Evolutionary conservation across 2,113 vertebrate species (phyloP).

Genomic region (Burhinus oedicnemus): DNA sequence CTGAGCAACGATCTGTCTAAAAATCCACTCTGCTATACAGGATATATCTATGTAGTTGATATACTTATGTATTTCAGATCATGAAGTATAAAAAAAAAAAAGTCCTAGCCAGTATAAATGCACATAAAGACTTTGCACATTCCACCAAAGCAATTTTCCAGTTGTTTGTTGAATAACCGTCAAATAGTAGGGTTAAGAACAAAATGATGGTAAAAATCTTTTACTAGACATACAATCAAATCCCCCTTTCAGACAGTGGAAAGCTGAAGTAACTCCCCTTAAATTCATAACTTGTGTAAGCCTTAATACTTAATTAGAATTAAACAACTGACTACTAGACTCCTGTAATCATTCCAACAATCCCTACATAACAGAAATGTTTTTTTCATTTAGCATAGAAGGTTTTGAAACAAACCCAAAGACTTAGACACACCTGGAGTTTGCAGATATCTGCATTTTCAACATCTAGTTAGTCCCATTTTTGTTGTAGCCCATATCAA

Average conservation of each 20-base stretch:
- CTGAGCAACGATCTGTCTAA: background rate
- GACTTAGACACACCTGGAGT: background rate
- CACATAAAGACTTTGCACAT: background rate
- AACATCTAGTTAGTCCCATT: background rate
- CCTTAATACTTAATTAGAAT: background rate
- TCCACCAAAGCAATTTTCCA: background rate
- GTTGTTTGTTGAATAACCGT: background rate
- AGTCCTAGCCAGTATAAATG: background rate
- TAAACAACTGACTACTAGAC: background rate
- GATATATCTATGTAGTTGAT: background rate
- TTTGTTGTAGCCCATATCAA: background rate
- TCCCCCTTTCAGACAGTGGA: background rate
- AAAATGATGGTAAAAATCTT: background rate
- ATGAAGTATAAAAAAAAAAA: background rate
- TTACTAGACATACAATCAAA: background rate
- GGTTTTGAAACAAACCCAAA: background rate
- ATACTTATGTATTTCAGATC: background rate
- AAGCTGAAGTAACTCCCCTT: background rate
- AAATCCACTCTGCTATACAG: background rate
- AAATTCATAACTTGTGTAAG: background rate
- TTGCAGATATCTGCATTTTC: background rate
- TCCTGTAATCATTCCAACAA: background rate
- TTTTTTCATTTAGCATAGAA: background rate
- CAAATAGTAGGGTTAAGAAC: background rate
- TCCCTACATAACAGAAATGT: background rate